phyloP scores from a whole-genome alignment of 1,140 invertebrate species.

The Ooceraea biroi region DNA sequence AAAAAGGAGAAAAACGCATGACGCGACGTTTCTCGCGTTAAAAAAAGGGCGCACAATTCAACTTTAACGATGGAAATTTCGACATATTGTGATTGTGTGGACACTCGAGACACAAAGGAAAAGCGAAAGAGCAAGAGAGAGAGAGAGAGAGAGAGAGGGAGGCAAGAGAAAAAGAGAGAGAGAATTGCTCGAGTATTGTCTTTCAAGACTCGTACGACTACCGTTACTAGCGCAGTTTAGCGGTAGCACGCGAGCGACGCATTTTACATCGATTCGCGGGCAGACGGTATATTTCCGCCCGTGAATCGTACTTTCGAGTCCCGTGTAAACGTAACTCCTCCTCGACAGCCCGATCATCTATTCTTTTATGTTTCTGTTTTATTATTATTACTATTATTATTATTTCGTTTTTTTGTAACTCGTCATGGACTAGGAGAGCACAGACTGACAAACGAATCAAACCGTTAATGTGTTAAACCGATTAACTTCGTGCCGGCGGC shows the following conservation, averaged over 20 bases:
- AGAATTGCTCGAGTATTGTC: constrained; percentile 37
- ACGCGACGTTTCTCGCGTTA: constrained; percentile 40
- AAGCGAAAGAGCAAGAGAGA: too few species aligned
- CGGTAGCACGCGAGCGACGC: constrained; percentile 75
- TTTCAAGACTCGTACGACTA: constrained; percentile 50
- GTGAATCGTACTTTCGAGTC: constrained; percentile 64
- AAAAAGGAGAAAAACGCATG: constrained; percentile 1
- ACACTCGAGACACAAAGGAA: constrained; percentile 44
- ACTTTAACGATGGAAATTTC: constrained; percentile 30
- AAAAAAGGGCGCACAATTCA: constrained; percentile 50
- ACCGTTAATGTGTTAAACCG: constrained; percentile 77
- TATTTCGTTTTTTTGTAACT: constrained; percentile 67
- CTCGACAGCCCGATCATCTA: constrained; percentile 68
- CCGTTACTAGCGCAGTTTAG: constrained; percentile 37
- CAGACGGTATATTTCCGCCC: constrained; percentile 52
- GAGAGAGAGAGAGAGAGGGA: not conserved
- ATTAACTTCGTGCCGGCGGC: constrained; percentile 67
- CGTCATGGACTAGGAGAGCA: constrained; percentile 83
- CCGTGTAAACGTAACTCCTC: constrained; percentile 62
- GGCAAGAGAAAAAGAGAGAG: not conserved
- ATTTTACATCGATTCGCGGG: constrained; percentile 75
- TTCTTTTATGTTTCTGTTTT: constrained; percentile 60
- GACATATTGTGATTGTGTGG: constrained; percentile 56
- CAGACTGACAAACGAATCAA: constrained; percentile 85
- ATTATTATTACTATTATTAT: constrained; percentile 44